These are phyloP conservation scores for Amiota communis DNA, from an alignment of 2,888 invertebrate genomes.

Conservation along the genomic window DNA sequence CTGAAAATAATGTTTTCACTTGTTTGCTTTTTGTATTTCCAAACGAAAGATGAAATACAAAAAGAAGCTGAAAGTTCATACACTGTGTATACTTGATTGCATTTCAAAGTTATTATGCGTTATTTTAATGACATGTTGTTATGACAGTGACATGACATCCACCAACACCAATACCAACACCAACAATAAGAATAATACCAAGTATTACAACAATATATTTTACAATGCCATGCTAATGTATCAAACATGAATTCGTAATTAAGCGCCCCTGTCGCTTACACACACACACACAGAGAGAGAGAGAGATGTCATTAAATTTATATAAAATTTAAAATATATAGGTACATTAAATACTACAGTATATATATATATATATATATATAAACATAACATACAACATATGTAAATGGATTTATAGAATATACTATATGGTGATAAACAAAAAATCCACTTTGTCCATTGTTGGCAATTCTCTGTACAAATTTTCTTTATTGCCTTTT, in stretches of 20 bases:
- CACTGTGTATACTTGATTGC: slow-evolving; percentile 15
- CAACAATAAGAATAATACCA: not conserved
- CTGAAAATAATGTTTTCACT: not conserved
- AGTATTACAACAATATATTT: not conserved
- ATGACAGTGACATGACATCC: slow-evolving; percentile 24
- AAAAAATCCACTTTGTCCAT: too few relatives aligned
- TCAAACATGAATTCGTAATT: slow-evolving; percentile 31
- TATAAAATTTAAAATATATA: slow-evolving; percentile 1
- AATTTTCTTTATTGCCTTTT: too few relatives aligned
- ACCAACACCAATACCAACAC: not conserved
- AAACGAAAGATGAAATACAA: not conserved
- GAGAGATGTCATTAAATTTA: not conserved
- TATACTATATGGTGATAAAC: too few relatives aligned
- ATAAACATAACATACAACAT: too few relatives aligned
- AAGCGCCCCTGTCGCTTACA: slow-evolving; percentile 6
- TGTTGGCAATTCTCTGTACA: too few relatives aligned
- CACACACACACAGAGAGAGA: not conserved
- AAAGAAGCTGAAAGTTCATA: not conserved
- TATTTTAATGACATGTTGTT: slow-evolving; percentile 28
- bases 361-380: too few relatives aligned
- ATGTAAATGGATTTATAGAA: too few relatives aligned
- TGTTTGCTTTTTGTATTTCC: not conserved
- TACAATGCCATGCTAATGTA: not conserved
- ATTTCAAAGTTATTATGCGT: slow-evolving; percentile 25
- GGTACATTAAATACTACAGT: too few relatives aligned